phyloP scores from a whole-genome alignment of 2,888 invertebrate species.

The Eucriotettix oculatus region DNA sequence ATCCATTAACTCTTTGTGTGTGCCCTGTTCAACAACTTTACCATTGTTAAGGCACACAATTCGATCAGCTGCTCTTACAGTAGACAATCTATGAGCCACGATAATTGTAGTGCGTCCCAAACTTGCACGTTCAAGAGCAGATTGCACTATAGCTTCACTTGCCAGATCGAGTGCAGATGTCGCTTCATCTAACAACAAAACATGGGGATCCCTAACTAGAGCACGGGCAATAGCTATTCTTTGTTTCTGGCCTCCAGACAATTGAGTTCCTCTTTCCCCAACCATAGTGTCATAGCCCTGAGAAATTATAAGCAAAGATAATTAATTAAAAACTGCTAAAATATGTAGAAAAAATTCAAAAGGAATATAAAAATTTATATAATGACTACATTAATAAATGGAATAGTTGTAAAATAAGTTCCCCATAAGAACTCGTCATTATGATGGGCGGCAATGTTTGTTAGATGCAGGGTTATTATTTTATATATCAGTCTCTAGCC shows the following conservation, averaged over 20 bases:
- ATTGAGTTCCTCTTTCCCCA: constrained; percentile 61
- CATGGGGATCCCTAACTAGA: constrained; percentile 53
- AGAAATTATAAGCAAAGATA: constrained; percentile 9
- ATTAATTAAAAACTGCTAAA: neutral
- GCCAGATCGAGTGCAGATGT: constrained; percentile 70
- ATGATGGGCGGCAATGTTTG: too few species aligned
- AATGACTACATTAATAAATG: too few species aligned
- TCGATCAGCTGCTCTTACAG: constrained; percentile 20
- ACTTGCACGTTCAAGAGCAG: constrained; percentile 59
- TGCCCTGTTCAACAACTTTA: constrained; percentile 50
- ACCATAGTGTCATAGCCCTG: constrained; percentile 60
- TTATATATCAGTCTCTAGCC: too few species aligned
- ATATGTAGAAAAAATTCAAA: too few species aligned
- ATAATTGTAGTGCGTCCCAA: constrained; percentile 30
- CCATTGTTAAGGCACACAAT: constrained; percentile 47
- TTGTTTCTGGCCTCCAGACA: constrained; percentile 73
- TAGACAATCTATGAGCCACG: constrained; percentile 28
- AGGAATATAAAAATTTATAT: too few species aligned
- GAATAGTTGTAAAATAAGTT: too few species aligned
- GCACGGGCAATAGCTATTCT: constrained; percentile 73
- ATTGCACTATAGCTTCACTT: constrained; percentile 59
- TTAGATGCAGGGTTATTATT: too few species aligned
- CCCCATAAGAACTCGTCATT: too few species aligned
- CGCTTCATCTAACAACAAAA: constrained; percentile 62
- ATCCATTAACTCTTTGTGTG: constrained; percentile 50